phyloP scores from a whole-genome alignment of 2,797 vertebrate genomes.

The Synaphobranchus kaupii region DNA sequence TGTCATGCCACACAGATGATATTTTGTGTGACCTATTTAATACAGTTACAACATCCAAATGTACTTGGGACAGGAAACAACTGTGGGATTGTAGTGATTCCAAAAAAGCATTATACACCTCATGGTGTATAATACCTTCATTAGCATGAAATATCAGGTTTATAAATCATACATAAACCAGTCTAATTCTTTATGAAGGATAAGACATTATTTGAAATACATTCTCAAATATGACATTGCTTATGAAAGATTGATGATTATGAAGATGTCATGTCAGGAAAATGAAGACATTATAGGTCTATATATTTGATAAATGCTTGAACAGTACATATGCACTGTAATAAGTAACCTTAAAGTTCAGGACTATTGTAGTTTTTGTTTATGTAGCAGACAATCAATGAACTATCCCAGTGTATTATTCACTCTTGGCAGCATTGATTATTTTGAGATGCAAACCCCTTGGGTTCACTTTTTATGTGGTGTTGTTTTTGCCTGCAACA shows the following conservation, averaged over 20 bases:
- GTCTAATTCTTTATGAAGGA: neutral
- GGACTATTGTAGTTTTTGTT: neutral
- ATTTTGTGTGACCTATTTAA: neutral
- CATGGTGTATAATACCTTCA: neutral
- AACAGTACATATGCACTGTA: neutral
- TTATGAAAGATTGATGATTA: neutral
- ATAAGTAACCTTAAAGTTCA: neutral
- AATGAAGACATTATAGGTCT: neutral
- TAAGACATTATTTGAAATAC: neutral
- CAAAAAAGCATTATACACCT: neutral
- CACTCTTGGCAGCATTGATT: conserved; percentile 27
- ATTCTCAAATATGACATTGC: neutral
- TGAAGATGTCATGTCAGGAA: neutral
- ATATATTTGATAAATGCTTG: neutral
- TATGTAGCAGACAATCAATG: neutral
- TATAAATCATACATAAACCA: conserved; percentile 5
- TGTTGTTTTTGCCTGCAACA: neutral
- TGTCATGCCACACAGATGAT: neutral
- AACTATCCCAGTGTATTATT: conserved; percentile 42
- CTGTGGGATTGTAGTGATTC: neutral
- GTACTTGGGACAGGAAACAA: neutral
- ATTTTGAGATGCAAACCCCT: conserved; percentile 6
- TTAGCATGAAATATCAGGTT: neutral
- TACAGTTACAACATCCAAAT: neutral
- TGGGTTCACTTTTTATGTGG: conserved; percentile 3